Conservation (phyloP, 2,113 vertebrate species). For the Nematolebias whitei region DNA sequence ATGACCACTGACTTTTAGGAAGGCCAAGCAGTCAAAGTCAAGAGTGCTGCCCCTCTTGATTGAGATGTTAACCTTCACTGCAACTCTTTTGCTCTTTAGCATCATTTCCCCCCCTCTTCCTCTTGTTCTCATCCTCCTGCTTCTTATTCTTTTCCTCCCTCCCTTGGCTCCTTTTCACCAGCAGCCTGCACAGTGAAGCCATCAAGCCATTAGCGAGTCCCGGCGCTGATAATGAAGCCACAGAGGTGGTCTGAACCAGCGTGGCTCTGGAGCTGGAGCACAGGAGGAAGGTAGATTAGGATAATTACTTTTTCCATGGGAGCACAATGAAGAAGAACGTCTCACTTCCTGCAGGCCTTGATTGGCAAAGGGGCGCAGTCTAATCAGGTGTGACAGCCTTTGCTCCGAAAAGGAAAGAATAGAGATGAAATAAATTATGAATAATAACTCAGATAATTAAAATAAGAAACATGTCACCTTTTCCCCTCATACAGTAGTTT, state of each 20-base stretch:
- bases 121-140: slow-evolving; percentile 21
- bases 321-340: slow-evolving; percentile 43
- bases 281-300: slow-evolving; percentile 72
- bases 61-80: slow-evolving; percentile 69
- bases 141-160: background rate
- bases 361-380: slow-evolving; percentile 30
- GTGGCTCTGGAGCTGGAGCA: slow-evolving; percentile 56
- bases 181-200: slow-evolving; percentile 57
- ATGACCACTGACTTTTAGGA: slow-evolving; percentile 36
- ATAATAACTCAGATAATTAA: slow-evolving; percentile 24
- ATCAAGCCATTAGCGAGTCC: slow-evolving; percentile 71
- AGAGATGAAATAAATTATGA: slow-evolving; percentile 24
- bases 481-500: background rate
- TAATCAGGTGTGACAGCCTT: slow-evolving; percentile 51
- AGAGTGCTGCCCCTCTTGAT: slow-evolving; percentile 62
- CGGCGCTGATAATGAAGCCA: slow-evolving; percentile 74
- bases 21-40: slow-evolving; percentile 39
- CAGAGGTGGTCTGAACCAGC: slow-evolving; percentile 71
- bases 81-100: slow-evolving; percentile 51
- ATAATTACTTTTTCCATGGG: slow-evolving; percentile 72
- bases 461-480: slow-evolving; percentile 13
- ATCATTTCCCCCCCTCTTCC: slow-evolving; percentile 26
- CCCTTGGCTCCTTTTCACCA: slow-evolving; percentile 34
- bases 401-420: slow-evolving; percentile 14
- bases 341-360: slow-evolving; percentile 53